Evolutionary conservation across 2,797 vertebrate species (phyloP).

Genomic region (Gymnothorax reevesii): DNA sequence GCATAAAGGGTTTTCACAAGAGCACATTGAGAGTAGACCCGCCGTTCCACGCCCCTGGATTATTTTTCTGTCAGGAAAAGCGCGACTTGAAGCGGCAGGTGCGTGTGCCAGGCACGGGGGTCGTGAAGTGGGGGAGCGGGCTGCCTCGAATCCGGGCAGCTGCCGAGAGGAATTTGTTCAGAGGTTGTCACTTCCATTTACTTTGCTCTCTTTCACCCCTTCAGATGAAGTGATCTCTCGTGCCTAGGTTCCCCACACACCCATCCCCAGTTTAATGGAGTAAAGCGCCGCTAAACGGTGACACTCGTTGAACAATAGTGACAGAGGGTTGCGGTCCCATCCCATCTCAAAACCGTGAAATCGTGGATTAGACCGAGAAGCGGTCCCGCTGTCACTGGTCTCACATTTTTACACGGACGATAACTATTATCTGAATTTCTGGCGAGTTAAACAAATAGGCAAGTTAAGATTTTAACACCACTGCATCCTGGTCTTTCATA

Average conservation of each 20-base stretch:
- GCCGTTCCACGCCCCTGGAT: constrained; percentile 70
- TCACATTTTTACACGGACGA: constrained; percentile 61
- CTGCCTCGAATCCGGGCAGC: constrained; percentile 68
- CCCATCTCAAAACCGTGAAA: constrained; percentile 65
- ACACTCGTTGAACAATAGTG: constrained; percentile 68
- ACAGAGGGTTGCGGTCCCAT: constrained; percentile 48
- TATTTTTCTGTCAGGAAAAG: constrained; percentile 67
- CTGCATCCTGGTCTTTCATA: constrained; percentile 43
- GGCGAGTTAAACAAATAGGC: constrained; percentile 54
- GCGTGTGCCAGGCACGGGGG: constrained; percentile 72
- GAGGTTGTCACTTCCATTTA: constrained; percentile 76
- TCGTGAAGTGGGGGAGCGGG: constrained; percentile 52
- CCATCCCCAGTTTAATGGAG: constrained; percentile 46
- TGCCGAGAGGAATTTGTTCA: constrained; percentile 73
- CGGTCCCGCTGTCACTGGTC: constrained; percentile 56
- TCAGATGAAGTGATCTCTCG: constrained; percentile 60
- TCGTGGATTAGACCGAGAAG: constrained; percentile 67
- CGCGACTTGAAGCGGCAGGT: constrained; percentile 73
- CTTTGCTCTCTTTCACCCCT: constrained; percentile 68
- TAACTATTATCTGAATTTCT: constrained; percentile 52
- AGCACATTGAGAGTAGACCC: constrained; percentile 69
- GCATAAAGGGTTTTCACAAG: constrained; percentile 85
- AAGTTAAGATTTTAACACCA: constrained; percentile 39
- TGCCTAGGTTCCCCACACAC: constrained; percentile 47
- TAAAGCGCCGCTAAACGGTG: constrained; percentile 68